Percentiles rank a stretch among this genome's conserved stretches.
phyloP scores from a whole-genome alignment of 2,113 vertebrate species.

The Anarrhichthys ocellatus region DNA sequence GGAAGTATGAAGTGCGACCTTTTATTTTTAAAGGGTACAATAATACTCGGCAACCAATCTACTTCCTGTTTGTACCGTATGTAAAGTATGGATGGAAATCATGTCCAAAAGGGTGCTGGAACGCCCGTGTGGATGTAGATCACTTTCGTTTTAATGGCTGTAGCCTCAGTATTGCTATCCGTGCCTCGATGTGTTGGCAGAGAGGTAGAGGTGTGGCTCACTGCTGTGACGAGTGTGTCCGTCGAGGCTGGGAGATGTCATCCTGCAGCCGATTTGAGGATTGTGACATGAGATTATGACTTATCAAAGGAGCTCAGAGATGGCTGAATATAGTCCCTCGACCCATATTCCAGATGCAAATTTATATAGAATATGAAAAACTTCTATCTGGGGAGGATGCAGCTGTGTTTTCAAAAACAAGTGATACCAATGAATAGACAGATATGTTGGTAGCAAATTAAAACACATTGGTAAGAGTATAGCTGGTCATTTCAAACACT shows the following conservation, averaged over 20 bases:
- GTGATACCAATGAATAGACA: not conserved
- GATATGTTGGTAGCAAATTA: not conserved
- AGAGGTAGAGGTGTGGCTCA: slow-evolving; percentile 3
- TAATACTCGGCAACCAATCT: no score
- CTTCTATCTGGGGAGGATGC: not conserved
- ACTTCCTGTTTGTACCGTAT: not conserved
- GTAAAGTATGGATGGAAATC: not conserved
- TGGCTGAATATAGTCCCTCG: slow-evolving; percentile 22
- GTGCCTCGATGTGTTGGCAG: not conserved
- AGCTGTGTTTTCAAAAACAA: not conserved
- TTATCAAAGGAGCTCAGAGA: slow-evolving; percentile 53
- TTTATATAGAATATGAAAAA: not conserved
- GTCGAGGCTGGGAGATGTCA: slow-evolving; percentile 4
- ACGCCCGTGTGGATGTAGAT: not conserved
- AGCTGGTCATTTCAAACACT: not conserved
- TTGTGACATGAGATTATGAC: slow-evolving; percentile 60
- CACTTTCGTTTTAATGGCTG: not conserved
- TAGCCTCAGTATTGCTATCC: not conserved
- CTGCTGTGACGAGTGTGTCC: not conserved
- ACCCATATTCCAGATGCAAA: slow-evolving; percentile 42
- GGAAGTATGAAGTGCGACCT: no score
- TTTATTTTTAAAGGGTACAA: no score
- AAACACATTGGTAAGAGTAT: not conserved
- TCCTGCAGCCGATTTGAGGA: slow-evolving; percentile 51
- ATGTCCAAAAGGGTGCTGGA: not conserved